Base-by-base conservation (phyloP, 2,888 invertebrate species). In the Oligia fasciuncula region DNA sequence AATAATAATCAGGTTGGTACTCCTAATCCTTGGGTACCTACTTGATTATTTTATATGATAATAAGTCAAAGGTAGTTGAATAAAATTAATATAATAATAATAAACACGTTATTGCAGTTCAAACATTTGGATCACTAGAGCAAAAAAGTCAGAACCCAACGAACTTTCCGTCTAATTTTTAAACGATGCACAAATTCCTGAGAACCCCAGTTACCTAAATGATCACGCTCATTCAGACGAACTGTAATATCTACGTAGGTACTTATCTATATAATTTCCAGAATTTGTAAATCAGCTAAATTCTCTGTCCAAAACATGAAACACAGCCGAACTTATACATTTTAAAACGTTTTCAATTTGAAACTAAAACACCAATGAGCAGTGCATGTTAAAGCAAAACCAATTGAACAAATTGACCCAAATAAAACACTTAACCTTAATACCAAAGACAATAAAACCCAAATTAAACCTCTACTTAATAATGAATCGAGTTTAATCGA, bases 381-480 rank as follows among this genome's bases (percentile, higher is more conserved):
- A 29, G n/a, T 17, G 19, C 62, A 85, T 35, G 49, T 49, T n/a
- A 71, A 23, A 72, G n/a, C 54, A 14, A 54, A 75, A 73, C 29
- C 40, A 66, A 82, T 77, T 40, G 51, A 84, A 84, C 69, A 68
- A 72, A 75, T 29, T 83, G 84, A 83, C 84, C 84, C 72, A 75
- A 84, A 85, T 83, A 85, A 82, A 85, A 23, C 84, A 85, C 79
- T 86, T 77, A 85, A 85, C 87, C 85, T 78, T 70, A 85, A 85
- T 84, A 79, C 76, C 70, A 85, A 67, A 85, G 66, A 85, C 81
- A 88, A 88, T 88, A 87, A 88, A 86, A 80, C 62, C 86, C 73
- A 73, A 88, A 88, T 85, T 85, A 87, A 85, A 83, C 76, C 80
- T 54, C 81, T 85, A 82, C 89, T 88, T 87, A 87, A 80, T 79